These are phyloP conservation scores for Pogonomyrmex californicus DNA, from an alignment of 1,140 invertebrate species.

Conservation along the genomic window DNA sequence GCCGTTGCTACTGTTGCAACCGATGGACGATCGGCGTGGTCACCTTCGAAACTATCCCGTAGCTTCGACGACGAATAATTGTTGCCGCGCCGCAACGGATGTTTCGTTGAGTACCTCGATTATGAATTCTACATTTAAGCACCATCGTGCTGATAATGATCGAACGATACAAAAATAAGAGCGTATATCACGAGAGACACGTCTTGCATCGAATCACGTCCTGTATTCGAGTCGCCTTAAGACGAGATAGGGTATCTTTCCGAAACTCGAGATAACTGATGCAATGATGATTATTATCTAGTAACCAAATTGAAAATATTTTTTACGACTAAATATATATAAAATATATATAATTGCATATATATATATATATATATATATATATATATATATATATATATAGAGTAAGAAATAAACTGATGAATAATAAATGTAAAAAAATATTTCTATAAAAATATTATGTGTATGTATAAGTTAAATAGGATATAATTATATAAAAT, in stretches of 20 bases:
- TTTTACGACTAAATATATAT: neutral
- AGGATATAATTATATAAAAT: neutral
- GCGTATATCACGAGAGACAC: conserved; percentile 3
- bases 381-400: no score
- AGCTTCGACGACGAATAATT: conserved; percentile 40
- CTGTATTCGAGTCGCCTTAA: neutral
- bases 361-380: no score
- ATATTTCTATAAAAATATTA: no score
- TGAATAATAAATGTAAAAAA: no score
- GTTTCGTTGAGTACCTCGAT: neutral
- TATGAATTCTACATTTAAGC: neutral
- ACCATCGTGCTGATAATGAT: neutral
- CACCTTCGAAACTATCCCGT: conserved; percentile 50
- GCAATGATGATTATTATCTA: neutral
- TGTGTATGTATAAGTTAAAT: no score
- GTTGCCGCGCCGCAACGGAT: neutral
- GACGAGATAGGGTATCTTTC: neutral
- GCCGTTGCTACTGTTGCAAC: conserved; percentile 75
- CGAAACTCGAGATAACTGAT: conserved; percentile 20
- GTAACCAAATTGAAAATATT: neutral
- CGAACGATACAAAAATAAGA: conserved; percentile 8
- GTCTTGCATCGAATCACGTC: neutral
- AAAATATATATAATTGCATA: neutral
- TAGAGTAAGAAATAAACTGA: no score
- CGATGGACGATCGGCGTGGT: conserved; percentile 57